Base-by-base conservation (phyloP, 37 sponge, comb jelly and placozoan species). In the Cliona cf. orientalis region DNA sequence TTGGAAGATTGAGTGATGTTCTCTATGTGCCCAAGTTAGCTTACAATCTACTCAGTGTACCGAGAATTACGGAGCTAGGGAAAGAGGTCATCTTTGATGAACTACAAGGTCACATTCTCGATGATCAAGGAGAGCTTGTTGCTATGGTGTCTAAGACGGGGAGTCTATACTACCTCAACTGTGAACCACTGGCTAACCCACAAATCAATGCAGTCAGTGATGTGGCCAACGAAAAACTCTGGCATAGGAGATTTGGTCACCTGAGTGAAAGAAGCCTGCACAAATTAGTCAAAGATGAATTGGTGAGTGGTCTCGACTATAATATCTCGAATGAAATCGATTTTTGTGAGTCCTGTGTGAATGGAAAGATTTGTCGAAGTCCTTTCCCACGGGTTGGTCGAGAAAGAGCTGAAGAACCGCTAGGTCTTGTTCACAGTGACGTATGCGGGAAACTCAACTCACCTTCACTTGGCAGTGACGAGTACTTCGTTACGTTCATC, bases 231-330 rank as follows among this genome's bases (percentile, higher is more conserved):
- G 78, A 81, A 41, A 62, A 75, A 32, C 22, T 88, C 56, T 88
- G 89, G 89, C 89, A 88, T 59, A 31, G 78, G 26, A 72, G 89
- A 35, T 76, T 76, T 59, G 89, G 89, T 36, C 89, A 88, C 39
- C 33, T 88, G 26, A 69, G 74, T n/a, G 61, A 29, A 29, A 29
- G 58, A 53, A 62, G 69, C 28, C 75, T 88, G 34, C 76, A 59
- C 19, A 69, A 57, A 53, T 65, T 88, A 21, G 61, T 76, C 21
- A 42, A 32, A 22, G 82, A 76, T 69, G 56, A 45, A 41, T 46
- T 88, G 17, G 89, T 88, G 37, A n/a, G 63, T 58, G 89, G 76
- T 44, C 63, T 81, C 42, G 83, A 88, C 69, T 88, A 65, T 42
- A 42, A 76, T 42, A 31, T 41, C 29, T 38, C 78, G 41, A 44